Base-by-base conservation (phyloP, 2,113 vertebrate genomes). In the Neofelis nebulosa region DNA sequence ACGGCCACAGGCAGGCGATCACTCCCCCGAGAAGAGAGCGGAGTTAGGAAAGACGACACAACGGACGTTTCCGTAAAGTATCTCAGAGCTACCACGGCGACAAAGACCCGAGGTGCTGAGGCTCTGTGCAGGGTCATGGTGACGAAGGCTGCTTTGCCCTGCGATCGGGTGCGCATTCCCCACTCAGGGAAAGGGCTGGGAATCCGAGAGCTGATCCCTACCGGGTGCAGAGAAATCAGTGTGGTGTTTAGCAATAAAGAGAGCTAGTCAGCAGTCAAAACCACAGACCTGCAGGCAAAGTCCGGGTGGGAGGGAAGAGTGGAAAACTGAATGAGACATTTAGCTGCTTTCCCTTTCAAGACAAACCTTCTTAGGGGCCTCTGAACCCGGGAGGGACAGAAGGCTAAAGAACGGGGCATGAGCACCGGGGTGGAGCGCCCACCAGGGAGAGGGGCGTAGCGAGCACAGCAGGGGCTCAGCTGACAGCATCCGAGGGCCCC, bases 281-380 rank as follows among this genome's bases (percentile, higher is more conserved):
- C 18, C 0, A 4, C 14, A 71, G 63, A 5, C 15, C 7, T 0
- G 0, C 14, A 18, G 52, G n/a, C 65, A 1, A 5, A 18, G 27
- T 16, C 66, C 33, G 3, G 36, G 36, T 4, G 31, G n/a, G 9
- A 29, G n/a, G 25, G 13, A 31, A 33, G 55, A 14, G 63, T 0
- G 11, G 55, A 19, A 23, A 16, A 29, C 4, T 0, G 61, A 31
- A 4, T 2, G 48, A 63, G 19, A 27, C 6, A 13, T 4, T 15
- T 13, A 0, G 4, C 25, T 14, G 5, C 31, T 65, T 10, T 8
- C 9, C 36, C 38, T 14, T 5, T 52, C 38, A 27, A 50, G 27
- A 80, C 2, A 41, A 45, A 45, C 25, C 14, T 9, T 76, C 2
- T 10, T 50, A n/a, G 55, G 14, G 61, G 68, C 31, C 27, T n/a